phyloP scores from a whole-genome alignment of 2,113 vertebrate genomes.

The Mus spicilegus region DNA sequence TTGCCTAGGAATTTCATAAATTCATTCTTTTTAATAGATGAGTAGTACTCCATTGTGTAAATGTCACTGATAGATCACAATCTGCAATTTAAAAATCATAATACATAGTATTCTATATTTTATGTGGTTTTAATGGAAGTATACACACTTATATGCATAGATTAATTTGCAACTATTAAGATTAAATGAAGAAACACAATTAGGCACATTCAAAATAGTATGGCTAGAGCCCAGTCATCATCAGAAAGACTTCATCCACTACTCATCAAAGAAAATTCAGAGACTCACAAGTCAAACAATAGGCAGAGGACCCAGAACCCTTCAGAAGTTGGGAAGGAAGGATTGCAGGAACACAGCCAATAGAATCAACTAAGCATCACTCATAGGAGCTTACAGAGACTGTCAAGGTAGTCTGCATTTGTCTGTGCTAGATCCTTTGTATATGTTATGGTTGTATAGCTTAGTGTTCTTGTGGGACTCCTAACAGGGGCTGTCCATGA shows the following conservation, averaged over 20 bases:
- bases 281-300: not conserved
- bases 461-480: not conserved
- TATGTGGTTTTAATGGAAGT: not conserved
- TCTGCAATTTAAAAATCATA: not conserved
- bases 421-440: not conserved
- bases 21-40: too few relatives aligned
- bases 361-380: not conserved
- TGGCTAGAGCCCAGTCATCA: not conserved
- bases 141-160: not conserved
- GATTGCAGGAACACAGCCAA: not conserved
- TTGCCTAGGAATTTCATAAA: too few relatives aligned
- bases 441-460: not conserved
- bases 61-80: not conserved
- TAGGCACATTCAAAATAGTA: not conserved
- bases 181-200: not conserved
- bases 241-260: not conserved
- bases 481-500: not conserved
- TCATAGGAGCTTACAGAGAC: not conserved
- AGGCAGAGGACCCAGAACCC: not conserved
- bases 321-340: not conserved
- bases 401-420: not conserved
- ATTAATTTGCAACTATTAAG: constrained; percentile 41
- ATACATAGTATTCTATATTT: not conserved
- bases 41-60: too few relatives aligned
- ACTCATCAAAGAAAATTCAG: not conserved